Evolutionary conservation across 92 coral and sea anemone species (phyloP), one percentile per base, ranked within the genome.

Genomic region (Chrysogorgia sp.): DNA sequence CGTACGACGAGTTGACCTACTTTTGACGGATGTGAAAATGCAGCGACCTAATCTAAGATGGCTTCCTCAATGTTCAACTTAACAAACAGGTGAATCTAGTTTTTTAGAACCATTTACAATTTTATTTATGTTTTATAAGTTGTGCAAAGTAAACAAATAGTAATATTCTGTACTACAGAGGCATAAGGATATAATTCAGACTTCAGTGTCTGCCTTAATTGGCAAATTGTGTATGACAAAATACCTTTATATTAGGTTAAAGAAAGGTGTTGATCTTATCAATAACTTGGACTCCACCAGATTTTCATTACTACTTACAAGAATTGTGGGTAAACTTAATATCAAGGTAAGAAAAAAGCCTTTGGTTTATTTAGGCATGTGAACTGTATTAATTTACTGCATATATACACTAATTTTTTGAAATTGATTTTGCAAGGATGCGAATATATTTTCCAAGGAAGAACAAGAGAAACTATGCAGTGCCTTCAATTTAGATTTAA

Each of bases 251-350:
- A 50, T 22, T n/a, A 93, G 98, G 89, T 80, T 93, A 74, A 92
- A 91, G 89, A 93, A 84, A 33, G 98, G 92, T 21, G 98, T 93
- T 19, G 40, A 82, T 45, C 78, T 93, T 67, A 87, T 88, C 50
- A 93, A 93, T 75, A 67, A 67, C 41, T 67, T 93, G 34, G 94
- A 93, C 40, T 45, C 90, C 28, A 60, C 93, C 7, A 86, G 86
- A 76, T 93, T 93, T 60, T 94, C 97, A 8, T 82, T 91, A 24
- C 68, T 93, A 29, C 80, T 93, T 12, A 87, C 85, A 41, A 89
- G 98, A 77, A 93, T 93, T 75, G 70, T 88, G 43, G 94, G 90
- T 41, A 93, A 93, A 62, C 92, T 93, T 1, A 92, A 92, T 79
- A 52, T 92, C 14, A 89, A 91, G 97, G 98, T 93, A 26, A 12